A percentile compares a stretch with the other conserved stretches of the same genome.
These are phyloP conservation scores for Epizoanthus ramosus DNA, from an alignment of 92 coral and sea anemone genomes.

Conservation along the genomic window DNA sequence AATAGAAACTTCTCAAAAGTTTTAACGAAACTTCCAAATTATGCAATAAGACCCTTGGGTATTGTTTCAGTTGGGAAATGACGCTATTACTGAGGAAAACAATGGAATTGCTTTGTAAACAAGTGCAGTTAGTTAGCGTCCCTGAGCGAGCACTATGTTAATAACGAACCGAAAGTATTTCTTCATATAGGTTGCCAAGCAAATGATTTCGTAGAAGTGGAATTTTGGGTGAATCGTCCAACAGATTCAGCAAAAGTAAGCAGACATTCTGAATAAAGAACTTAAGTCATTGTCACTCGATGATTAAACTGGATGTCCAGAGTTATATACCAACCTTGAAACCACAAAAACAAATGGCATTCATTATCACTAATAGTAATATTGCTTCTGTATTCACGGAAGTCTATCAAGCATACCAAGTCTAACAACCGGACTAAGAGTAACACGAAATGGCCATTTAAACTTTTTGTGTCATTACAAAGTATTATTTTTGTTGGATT, in stretches of 20 bases:
- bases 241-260: neutral
- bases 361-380: too few relatives aligned
- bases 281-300: neutral
- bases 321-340: too few relatives aligned
- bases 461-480: too few relatives aligned
- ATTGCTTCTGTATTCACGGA: too few relatives aligned
- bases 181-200: neutral
- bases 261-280: neutral
- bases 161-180: slow-evolving; percentile 19
- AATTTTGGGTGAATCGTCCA: neutral
- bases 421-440: too few relatives aligned
- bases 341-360: too few relatives aligned
- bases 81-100: neutral
- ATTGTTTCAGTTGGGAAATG: neutral
- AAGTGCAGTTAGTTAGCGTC: slow-evolving; percentile 30
- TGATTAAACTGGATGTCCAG: too few relatives aligned
- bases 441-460: too few relatives aligned
- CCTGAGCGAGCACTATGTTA: neutral
- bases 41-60: neutral
- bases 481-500: too few relatives aligned
- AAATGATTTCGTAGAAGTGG: neutral
- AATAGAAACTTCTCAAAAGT: neutral
- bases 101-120: slow-evolving; percentile 10
- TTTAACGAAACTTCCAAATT: slow-evolving; percentile 16
- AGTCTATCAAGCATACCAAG: too few relatives aligned